Percentiles rank a stretch among this genome's conserved stretches.
phyloP scores from a whole-genome alignment of 2,888 invertebrate species.

The Nymphalis polychloros region DNA sequence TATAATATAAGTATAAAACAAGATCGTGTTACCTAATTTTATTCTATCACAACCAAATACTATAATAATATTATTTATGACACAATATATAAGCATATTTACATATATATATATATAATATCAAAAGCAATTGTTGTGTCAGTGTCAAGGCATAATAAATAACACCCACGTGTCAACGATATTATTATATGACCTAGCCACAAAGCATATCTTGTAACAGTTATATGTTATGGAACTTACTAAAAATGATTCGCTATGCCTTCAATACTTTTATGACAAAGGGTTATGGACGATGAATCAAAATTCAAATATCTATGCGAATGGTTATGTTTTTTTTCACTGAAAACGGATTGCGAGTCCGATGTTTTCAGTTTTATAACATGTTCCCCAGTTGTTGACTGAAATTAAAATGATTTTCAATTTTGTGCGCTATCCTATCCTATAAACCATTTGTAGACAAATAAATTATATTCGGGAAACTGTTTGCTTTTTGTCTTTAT shows the following conservation, averaged over 20 bases:
- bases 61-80: not conserved
- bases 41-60: not conserved
- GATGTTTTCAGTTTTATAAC: slow-evolving; percentile 21
- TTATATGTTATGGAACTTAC: not conserved
- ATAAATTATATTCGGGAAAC: not conserved
- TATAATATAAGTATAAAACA: too few species aligned
- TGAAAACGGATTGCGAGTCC: slow-evolving; percentile 21
- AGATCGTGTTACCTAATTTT: not conserved
- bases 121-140: slow-evolving; percentile 28
- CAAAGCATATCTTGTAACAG: slow-evolving; percentile 1
- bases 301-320: slow-evolving; percentile 24
- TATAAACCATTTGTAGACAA: not conserved
- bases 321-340: slow-evolving; percentile 21
- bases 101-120: slow-evolving; percentile 5
- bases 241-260: slow-evolving; percentile 1
- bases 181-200: slow-evolving; percentile 30
- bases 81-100: not conserved
- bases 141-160: slow-evolving; percentile 30
- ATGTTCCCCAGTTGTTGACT: slow-evolving; percentile 23
- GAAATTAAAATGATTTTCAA: slow-evolving; percentile 17
- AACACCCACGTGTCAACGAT: slow-evolving; percentile 29
- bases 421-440: not conserved
- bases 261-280: slow-evolving; percentile 5
- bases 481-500: too few species aligned
- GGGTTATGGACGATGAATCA: slow-evolving; percentile 27